Evolutionary conservation across 2,113 vertebrate species (phyloP).

Genomic region (Ovibos moschatus): DNA sequence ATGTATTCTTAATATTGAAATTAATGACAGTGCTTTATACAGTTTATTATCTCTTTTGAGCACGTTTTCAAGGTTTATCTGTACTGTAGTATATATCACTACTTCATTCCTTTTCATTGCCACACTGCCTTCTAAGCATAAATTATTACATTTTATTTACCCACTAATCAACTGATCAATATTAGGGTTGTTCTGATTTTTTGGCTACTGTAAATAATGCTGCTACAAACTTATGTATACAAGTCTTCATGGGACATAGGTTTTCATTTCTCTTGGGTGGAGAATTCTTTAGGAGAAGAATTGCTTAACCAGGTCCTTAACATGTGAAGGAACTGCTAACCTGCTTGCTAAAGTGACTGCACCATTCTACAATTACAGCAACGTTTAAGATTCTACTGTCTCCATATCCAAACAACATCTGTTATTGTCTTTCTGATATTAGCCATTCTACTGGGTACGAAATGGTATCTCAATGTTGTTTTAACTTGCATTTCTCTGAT

Average conservation of each 20-base stretch:
- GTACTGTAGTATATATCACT: background rate
- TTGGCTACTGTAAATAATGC: background rate
- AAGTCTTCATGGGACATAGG: background rate
- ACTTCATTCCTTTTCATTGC: background rate
- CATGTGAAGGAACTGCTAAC: background rate
- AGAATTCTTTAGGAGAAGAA: background rate
- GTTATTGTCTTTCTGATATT: background rate
- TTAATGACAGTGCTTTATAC: background rate
- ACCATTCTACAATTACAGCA: background rate
- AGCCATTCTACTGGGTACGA: background rate
- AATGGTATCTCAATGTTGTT: background rate
- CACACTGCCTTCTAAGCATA: background rate
- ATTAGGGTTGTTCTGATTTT: background rate
- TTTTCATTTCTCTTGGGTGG: background rate
- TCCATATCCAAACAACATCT: background rate
- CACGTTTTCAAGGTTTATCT: background rate
- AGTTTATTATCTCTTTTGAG: background rate
- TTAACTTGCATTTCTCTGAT: background rate
- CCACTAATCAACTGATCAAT: background rate
- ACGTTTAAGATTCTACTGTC: background rate
- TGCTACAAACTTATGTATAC: background rate
- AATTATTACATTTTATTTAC: background rate
- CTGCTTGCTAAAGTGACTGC: background rate
- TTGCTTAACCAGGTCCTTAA: background rate
- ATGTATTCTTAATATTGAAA: background rate